These are phyloP conservation scores for Teinopalpus imperialis DNA, from an alignment of 2,888 invertebrate species.

Conservation along the genomic window DNA sequence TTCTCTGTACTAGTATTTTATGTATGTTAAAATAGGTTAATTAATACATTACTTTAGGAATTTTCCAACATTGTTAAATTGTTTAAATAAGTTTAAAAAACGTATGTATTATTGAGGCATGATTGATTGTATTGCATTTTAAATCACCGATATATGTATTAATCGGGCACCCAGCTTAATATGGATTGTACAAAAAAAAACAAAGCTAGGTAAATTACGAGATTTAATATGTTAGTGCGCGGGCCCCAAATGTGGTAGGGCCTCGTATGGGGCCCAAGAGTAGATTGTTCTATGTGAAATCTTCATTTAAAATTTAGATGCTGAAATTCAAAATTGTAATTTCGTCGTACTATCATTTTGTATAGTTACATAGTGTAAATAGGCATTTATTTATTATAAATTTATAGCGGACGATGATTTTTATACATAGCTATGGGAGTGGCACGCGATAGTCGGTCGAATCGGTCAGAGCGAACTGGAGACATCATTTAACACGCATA, in stretches of 20 bases:
- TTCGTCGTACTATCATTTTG: slow-evolving; percentile 80
- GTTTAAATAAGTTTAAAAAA: slow-evolving; percentile 72
- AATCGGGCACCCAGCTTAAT: slow-evolving; percentile 73
- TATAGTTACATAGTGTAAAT: slow-evolving; percentile 82
- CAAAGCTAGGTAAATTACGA: slow-evolving; percentile 60
- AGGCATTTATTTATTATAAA: slow-evolving; percentile 83
- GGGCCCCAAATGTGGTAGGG: slow-evolving; percentile 34
- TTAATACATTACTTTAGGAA: slow-evolving; percentile 73
- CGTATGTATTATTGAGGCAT: slow-evolving; percentile 75
- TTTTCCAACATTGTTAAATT: slow-evolving; percentile 77
- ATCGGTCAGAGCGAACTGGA: slow-evolving; percentile 68
- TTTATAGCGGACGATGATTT: slow-evolving; percentile 77
- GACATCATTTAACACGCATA: slow-evolving; percentile 64
- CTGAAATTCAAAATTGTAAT: slow-evolving; percentile 74
- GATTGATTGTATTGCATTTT: slow-evolving; percentile 71
- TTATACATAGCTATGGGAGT: slow-evolving; percentile 78
- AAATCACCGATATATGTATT: slow-evolving; percentile 67
- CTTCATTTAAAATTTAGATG: slow-evolving; percentile 71
- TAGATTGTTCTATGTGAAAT: slow-evolving; percentile 68
- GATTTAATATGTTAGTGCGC: slow-evolving; percentile 63
- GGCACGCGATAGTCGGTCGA: slow-evolving; percentile 65
- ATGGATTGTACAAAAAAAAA: slow-evolving; percentile 74
- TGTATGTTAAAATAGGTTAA: slow-evolving; percentile 68
- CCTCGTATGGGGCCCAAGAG: slow-evolving; percentile 45
- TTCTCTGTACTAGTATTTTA: slow-evolving; percentile 62